Conservation (phyloP, 2,113 vertebrate species). For the Laticauda laticaudata region DNA sequence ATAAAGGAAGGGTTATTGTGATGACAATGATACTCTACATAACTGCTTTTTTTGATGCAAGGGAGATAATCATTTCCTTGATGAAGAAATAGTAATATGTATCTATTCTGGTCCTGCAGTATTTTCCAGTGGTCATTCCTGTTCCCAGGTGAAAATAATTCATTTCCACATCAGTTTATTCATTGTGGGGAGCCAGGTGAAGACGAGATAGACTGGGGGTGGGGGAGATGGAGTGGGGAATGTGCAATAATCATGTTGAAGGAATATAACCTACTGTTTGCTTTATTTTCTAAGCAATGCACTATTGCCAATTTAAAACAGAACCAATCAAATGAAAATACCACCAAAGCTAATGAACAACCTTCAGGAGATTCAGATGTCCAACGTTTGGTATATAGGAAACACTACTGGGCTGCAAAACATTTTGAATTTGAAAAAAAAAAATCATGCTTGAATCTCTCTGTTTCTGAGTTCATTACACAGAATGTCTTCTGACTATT, state of each 20-base stretch:
- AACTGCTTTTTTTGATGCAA: neutral
- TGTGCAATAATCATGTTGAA: neutral
- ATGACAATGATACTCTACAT: neutral
- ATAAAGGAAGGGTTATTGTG: neutral
- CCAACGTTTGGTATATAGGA: neutral
- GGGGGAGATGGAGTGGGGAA: neutral
- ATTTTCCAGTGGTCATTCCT: neutral
- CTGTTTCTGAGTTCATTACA: neutral
- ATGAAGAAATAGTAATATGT: neutral
- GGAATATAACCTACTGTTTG: neutral
- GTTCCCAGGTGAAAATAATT: neutral
- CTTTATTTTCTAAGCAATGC: neutral
- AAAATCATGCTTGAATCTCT: neutral
- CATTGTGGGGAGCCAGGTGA: neutral
- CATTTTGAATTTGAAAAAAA: neutral
- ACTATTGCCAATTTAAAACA: neutral
- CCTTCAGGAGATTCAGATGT: neutral
- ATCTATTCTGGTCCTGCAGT: neutral
- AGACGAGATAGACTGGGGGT: neutral
- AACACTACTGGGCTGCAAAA: neutral
- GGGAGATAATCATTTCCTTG: neutral
- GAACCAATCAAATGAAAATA: neutral
- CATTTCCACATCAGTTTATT: neutral
- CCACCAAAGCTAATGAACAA: neutral
- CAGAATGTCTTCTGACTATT: neutral